Conservation (phyloP, 2,888 invertebrate genomes). For the Athrips mouffetella region DNA sequence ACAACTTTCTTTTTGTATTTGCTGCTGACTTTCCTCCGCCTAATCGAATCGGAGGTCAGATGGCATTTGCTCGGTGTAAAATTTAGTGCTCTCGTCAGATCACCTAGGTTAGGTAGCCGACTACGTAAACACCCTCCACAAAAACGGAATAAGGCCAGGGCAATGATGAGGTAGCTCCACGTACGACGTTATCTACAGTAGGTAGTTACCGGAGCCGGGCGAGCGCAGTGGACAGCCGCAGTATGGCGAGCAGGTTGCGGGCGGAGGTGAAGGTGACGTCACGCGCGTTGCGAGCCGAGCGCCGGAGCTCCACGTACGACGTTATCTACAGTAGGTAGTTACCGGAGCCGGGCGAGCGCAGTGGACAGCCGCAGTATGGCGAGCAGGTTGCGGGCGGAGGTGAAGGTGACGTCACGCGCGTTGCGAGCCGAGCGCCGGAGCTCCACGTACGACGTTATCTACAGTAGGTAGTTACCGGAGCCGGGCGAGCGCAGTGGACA, state of each 20-base stretch:
- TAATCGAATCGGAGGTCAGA: no score
- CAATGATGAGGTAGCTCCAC: no score
- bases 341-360: slow-evolving; percentile 87
- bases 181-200: no score
- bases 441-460: slow-evolving; percentile 89
- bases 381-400: slow-evolving; percentile 96
- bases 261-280: slow-evolving; percentile 98
- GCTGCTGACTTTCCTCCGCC: no score
- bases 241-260: slow-evolving; percentile 93
- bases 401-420: slow-evolving; percentile 94
- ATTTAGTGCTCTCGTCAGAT: no score
- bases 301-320: slow-evolving; percentile 87
- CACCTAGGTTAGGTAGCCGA: no score
- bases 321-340: no score
- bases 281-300: slow-evolving; percentile 91
- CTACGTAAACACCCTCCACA: no score
- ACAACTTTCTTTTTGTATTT: not conserved
- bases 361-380: slow-evolving; percentile 95
- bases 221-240: slow-evolving; percentile 94
- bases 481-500: slow-evolving; percentile 93
- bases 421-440: slow-evolving; percentile 91
- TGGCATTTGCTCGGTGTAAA: no score
- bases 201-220: slow-evolving; percentile 83
- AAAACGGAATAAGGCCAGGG: no score
- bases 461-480: no score